A percentile compares a stretch with the other conserved stretches of the same genome.
Evolutionary conservation across 2,888 invertebrate genomes (phyloP).

Genomic region (Protula sp.): DNA sequence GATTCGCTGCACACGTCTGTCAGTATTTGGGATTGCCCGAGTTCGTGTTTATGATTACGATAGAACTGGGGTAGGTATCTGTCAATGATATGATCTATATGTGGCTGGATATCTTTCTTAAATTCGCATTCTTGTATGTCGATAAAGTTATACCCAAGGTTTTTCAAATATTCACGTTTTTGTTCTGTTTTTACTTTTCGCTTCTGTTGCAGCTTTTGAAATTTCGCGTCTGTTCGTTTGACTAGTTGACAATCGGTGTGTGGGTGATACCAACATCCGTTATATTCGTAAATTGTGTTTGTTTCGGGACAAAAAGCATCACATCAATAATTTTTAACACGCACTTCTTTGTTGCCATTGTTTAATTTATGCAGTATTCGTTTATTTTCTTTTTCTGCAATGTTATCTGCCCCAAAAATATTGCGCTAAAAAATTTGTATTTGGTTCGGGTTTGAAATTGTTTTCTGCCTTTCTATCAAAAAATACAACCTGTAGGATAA

Average conservation of each 20-base stretch:
- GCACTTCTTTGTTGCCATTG: background rate
- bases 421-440: background rate
- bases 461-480: background rate
- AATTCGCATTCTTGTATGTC: conserved; percentile 15
- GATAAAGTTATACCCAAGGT: conserved; percentile 7
- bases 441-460: background rate
- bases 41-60: background rate
- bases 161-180: too few relatives aligned
- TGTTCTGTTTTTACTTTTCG: too few relatives aligned
- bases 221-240: too few relatives aligned
- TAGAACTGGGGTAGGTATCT: background rate
- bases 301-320: too few relatives aligned
- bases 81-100: background rate
- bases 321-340: too few relatives aligned
- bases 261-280: conserved; percentile 21
- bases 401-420: background rate
- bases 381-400: background rate
- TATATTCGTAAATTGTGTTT: conserved; percentile 15
- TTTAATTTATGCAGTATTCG: background rate
- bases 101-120: background rate
- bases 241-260: too few relatives aligned
- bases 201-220: background rate
- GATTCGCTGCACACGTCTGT: background rate
- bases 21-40: background rate
- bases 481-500: too few relatives aligned